Evolutionary conservation across 2,888 invertebrate species (phyloP).

Genomic region (Choristoneura rosaceana): DNA sequence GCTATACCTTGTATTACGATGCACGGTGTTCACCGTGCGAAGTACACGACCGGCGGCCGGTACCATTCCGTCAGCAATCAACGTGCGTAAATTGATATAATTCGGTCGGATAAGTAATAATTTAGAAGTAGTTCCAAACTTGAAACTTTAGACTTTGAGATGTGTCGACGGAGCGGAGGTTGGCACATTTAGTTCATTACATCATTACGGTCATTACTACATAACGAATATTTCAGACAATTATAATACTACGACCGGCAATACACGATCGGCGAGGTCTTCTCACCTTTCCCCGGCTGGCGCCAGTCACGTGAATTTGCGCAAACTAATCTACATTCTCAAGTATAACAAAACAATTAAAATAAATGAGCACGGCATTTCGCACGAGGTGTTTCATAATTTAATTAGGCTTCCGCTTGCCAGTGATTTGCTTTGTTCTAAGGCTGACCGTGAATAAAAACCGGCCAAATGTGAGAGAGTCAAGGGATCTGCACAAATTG

Average conservation of each 20-base stretch:
- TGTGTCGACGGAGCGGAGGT: constrained; percentile 13
- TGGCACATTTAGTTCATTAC: constrained; percentile 33
- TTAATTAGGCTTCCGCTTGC: neutral
- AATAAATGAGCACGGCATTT: constrained; percentile 31
- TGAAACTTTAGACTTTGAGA: constrained; percentile 33
- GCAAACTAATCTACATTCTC: constrained; percentile 59
- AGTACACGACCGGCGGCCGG: neutral
- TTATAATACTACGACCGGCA: constrained; percentile 26
- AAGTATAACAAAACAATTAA: constrained; percentile 51
- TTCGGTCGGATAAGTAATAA: constrained; percentile 27
- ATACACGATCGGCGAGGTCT: constrained; percentile 26
- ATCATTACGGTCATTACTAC: constrained; percentile 23
- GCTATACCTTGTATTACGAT: constrained; percentile 24
- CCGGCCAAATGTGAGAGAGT: too few species aligned
- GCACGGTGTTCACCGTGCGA: constrained; percentile 13
- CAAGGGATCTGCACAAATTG: too few species aligned
- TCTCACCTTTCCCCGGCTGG: constrained; percentile 38
- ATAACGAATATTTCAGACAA: constrained; percentile 31
- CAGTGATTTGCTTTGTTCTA: constrained; percentile 5
- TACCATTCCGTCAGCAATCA: constrained; percentile 12
- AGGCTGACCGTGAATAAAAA: too few species aligned
- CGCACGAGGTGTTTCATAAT: constrained; percentile 24
- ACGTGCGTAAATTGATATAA: constrained; percentile 27
- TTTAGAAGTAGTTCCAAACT: constrained; percentile 17
- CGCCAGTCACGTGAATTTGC: constrained; percentile 49